Evolutionary conservation across 2,888 invertebrate genomes (phyloP).

Genomic region (Dusona sp.): DNA sequence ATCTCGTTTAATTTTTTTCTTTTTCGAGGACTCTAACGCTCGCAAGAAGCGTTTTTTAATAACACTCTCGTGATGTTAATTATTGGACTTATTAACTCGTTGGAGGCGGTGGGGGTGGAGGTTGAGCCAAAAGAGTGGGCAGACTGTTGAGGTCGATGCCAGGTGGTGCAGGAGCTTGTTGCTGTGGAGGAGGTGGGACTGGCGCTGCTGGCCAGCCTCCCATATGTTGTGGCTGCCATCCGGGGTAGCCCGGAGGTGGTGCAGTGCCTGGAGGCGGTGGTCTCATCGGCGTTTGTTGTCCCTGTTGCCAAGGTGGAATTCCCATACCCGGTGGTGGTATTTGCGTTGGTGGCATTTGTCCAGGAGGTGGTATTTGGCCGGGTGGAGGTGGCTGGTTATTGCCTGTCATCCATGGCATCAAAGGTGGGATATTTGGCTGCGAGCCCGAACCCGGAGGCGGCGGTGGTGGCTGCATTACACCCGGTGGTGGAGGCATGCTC

Average conservation of each 20-base stretch:
- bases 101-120: constrained; percentile 89
- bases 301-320: constrained; percentile 83
- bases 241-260: constrained; percentile 80
- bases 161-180: constrained; percentile 83
- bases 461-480: constrained; percentile 85
- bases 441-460: constrained; percentile 85
- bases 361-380: constrained; percentile 81
- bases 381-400: constrained; percentile 84
- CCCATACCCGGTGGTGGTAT: constrained; percentile 83
- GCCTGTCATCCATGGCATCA: constrained; percentile 87
- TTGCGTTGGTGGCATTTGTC: constrained; percentile 79
- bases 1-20: background rate
- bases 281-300: constrained; percentile 79
- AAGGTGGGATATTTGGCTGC: constrained; percentile 85
- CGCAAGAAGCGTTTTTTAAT: constrained; percentile 1
- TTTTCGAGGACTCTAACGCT: background rate
- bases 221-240: constrained; percentile 81
- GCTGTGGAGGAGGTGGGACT: constrained; percentile 86
- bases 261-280: constrained; percentile 83
- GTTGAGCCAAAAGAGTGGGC: constrained; percentile 87
- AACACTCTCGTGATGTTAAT: constrained; percentile 9
- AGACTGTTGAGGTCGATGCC: constrained; percentile 86
- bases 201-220: constrained; percentile 83
- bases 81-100: constrained; percentile 79
- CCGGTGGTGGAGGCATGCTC: constrained; percentile 85